A percentile compares a stretch with the other conserved stretches of the same genome.
Evolutionary conservation across 2,797 vertebrate species (phyloP).

Genomic region (Chloroceryle amazona): DNA sequence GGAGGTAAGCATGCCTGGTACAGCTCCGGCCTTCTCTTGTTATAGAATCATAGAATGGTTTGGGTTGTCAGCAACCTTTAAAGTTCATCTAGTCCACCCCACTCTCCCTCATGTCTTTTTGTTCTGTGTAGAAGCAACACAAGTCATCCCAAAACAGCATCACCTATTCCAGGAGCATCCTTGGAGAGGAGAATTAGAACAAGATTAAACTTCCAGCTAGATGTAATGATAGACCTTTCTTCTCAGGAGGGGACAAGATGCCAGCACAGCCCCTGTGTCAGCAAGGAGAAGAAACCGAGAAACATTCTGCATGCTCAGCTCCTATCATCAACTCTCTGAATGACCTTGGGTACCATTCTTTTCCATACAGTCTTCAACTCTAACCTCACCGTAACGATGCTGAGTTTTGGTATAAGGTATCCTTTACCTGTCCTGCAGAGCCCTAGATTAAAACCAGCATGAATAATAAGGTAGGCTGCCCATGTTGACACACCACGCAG

Average conservation of each 20-base stretch:
- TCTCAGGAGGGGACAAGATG: not conserved
- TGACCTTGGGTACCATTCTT: not conserved
- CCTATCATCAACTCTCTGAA: not conserved
- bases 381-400: fast-evolving
- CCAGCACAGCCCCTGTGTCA: not conserved
- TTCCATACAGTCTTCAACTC: not conserved
- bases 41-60: no score
- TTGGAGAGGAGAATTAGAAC: not conserved
- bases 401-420: not conserved
- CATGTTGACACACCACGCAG: not conserved
- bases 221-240: not conserved
- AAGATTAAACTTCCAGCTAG: not conserved
- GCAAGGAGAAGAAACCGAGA: not conserved
- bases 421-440: not conserved
- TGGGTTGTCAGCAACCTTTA: no score
- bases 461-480: not conserved
- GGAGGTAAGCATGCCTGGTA: fast-evolving
- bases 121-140: not conserved
- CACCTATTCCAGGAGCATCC: not conserved
- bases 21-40: not conserved
- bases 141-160: not conserved
- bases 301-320: not conserved
- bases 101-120: not conserved
- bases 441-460: not conserved
- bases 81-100: no score